A percentile compares a stretch with the other conserved stretches of the same genome.
phyloP scores from a whole-genome alignment of 2,888 invertebrate species.

The Mesochorus sp. region DNA sequence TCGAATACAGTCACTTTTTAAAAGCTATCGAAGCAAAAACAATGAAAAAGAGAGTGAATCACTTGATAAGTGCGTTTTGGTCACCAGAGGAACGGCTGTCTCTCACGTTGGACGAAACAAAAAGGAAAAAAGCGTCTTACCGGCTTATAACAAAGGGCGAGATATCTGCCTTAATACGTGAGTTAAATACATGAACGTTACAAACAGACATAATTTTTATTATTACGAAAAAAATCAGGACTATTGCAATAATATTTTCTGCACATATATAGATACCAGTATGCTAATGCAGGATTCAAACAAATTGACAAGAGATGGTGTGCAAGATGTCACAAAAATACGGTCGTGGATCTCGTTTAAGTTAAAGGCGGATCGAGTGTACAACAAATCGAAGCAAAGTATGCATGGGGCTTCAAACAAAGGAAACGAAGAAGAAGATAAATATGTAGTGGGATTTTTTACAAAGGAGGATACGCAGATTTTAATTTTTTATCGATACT shows the following conservation, averaged over 20 bases:
- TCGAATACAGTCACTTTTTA: background rate
- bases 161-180: background rate
- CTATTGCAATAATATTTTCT: background rate
- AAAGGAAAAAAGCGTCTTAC: background rate
- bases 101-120: too few species aligned
- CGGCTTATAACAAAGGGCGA: constrained; percentile 1
- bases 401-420: background rate
- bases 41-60: too few species aligned
- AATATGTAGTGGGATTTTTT: too few species aligned
- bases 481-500: too few species aligned
- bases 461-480: too few species aligned
- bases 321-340: background rate
- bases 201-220: background rate
- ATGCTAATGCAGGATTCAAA: background rate
- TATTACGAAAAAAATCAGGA: background rate
- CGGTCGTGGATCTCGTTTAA: background rate
- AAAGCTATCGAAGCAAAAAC: too few species aligned
- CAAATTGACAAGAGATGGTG: background rate
- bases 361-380: background rate
- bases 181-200: background rate
- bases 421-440: constrained; percentile 1
- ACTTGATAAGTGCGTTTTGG: too few species aligned
- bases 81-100: too few species aligned
- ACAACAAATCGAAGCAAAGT: background rate
- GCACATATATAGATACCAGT: background rate